Base-by-base conservation (phyloP, 2,888 invertebrate genomes). In the Empis stercorea region DNA sequence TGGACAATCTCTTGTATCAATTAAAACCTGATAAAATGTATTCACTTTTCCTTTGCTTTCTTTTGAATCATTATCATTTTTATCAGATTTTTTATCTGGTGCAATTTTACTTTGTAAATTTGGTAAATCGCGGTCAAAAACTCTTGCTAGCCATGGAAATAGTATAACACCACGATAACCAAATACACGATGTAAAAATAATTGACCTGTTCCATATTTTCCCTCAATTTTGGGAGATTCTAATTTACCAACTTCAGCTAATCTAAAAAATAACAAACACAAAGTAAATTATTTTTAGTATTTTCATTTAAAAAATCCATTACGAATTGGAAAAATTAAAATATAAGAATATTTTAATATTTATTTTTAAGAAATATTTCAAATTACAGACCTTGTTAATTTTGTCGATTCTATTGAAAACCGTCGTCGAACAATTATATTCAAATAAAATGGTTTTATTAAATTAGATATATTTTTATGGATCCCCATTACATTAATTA, bases 11-110 rank as follows among this genome's bases (percentile, higher is more conserved):
- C 96, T 76, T 51, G 92, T 87, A 70, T 99, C 97, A 56, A 99
- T 96, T 38, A 99, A 75, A 38, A 95, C 96, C 76, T 99, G 96
- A 69, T 99, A 99, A 68, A 94, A 97, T 36, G 93, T 88, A 61
- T 94, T 92, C 9, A 89, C 87, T 63, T 83, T 78, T 42, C 93
- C 91, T 68, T 91, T 87, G 10, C 89, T 87, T 71, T 91, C 91
- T 64, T 87, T 88, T 30, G 84, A 81, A 14, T 81, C 83, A 54
- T 66, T 73, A 7, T 47, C 14, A 4, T 20, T 20, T 23, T 20
- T 20, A 20, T 27, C 40, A 10, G 23, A 11, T 23, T 40, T 40
- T 27, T 40, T 40, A 13, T 40, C 40, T 27, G 40, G 40, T 27
- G 20, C 40, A 13, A 27, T 10, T 58, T 80, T 78, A 59, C 76